Evolutionary conservation across 2,888 invertebrate species (phyloP), one percentile per base, ranked within the genome.

Genomic region (Tetragnatha montana): DNA sequence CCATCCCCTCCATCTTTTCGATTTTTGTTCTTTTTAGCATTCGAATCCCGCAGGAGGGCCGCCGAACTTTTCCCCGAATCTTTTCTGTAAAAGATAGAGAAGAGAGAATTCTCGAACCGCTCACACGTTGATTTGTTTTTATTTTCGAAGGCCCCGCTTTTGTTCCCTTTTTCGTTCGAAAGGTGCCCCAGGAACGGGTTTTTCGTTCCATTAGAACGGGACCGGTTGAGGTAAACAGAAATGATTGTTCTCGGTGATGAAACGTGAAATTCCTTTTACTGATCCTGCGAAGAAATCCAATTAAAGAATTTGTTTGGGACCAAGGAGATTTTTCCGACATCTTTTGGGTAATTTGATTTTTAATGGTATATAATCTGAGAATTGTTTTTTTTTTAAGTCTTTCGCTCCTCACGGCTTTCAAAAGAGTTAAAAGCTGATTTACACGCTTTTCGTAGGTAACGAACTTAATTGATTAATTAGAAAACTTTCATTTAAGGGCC

Each of bases 21-120:
- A 76, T 86, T 71, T 14, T 86, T 79, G 85, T 86, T 71, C 22
- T 86, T 79, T 35, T 69, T 79, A 35, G 35, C 80, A 75, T 75
- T 68, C 35, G 70, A 80, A 86, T 79, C 79, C 86, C 86, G 21
- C 86, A 51, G 49, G 86, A 79, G 49, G 86, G 60, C 73, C 2
- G 51, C 35, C 71, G 60, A 80, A 86, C 60, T 86, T 86, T 60
- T 49, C 49, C 60, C 60, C 22, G 79, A 80, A 22, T 82, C 73
- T 82, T 50, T 82, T 71, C 12, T 8, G 81, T 19, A 71, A 47
- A 14, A 69, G 17, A 74, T 74, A 74, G 47, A 50, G 51, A 60
- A 80, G 19, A 60, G 60, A 60, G 60, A 60, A 17, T 60, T 60
- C 60, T n/a, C 86, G 22, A 85, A 86, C 35, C 60, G 60, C 71